Conservation (phyloP, 2,888 invertebrate genomes). For the Callyntrura sp. region DNA sequence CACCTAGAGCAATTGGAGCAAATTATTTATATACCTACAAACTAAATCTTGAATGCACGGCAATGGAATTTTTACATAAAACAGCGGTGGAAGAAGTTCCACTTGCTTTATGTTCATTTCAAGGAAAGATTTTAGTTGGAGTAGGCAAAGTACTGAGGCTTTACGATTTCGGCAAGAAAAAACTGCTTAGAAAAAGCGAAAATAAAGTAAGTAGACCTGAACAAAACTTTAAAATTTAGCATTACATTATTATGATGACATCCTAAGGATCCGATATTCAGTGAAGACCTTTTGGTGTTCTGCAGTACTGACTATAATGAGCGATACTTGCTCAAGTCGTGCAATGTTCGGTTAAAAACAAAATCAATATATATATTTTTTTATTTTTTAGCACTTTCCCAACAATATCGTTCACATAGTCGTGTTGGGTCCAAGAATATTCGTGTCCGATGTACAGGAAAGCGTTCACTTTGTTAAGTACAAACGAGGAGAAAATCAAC, state of each 20-base stretch:
- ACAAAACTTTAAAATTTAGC: no score
- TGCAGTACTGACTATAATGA: constrained; percentile 81
- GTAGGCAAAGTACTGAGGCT: constrained; percentile 96
- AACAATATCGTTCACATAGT: constrained; percentile 97
- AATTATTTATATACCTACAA: constrained; percentile 96
- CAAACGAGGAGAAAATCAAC: constrained; percentile 97
- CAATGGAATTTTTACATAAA: constrained; percentile 96
- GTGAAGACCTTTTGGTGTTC: constrained; percentile 80
- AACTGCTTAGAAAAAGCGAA: constrained; percentile 98
- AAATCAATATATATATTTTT: constrained; percentile 2
- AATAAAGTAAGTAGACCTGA: constrained; percentile 89
- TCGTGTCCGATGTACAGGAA: constrained; percentile 98
- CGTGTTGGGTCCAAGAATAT: constrained; percentile 97
- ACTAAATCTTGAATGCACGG: constrained; percentile 91
- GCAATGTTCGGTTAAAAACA: neutral
- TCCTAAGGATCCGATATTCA: constrained; percentile 62
- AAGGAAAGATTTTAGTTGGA: constrained; percentile 96
- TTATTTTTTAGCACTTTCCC: constrained; percentile 92
- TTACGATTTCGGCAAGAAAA: constrained; percentile 98
- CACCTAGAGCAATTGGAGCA: constrained; percentile 92
- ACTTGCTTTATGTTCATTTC: constrained; percentile 94
- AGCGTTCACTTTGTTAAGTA: constrained; percentile 98
- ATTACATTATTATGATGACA: constrained; percentile 74
- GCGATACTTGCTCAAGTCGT: neutral
- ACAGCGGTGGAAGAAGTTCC: constrained; percentile 97